phyloP scores from a whole-genome alignment of 2,888 invertebrate species.

The Schizotus pectinicornis region DNA sequence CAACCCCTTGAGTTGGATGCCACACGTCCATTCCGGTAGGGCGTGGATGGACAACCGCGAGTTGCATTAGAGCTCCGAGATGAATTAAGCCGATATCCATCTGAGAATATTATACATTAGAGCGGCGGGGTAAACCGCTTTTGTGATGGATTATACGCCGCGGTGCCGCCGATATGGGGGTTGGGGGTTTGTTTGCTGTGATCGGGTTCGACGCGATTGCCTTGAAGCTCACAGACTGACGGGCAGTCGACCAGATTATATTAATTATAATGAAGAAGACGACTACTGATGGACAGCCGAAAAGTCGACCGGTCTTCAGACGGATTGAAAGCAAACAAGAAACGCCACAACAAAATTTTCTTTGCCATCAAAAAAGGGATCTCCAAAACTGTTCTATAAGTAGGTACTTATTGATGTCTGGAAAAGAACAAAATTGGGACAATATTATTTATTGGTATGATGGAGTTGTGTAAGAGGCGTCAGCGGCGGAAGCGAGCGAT shows the following conservation, averaged over 20 bases:
- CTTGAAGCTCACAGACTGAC: conserved; percentile 1
- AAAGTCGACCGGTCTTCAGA: too few relatives aligned
- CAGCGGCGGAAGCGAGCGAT: too few relatives aligned
- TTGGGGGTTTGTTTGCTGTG: conserved; percentile 11
- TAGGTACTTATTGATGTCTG: too few relatives aligned
- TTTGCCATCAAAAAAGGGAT: too few relatives aligned
- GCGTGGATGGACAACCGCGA: conserved; percentile 36
- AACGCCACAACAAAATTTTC: too few relatives aligned
- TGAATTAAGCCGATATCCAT: conserved; percentile 47
- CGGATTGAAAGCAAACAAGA: too few relatives aligned
- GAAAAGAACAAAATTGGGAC: too few relatives aligned
- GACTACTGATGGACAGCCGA: too few relatives aligned
- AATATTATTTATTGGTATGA: too few relatives aligned
- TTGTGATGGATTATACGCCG: conserved; percentile 35
- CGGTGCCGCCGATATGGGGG: conserved; percentile 8
- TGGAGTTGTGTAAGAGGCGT: too few relatives aligned
- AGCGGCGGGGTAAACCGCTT: conserved; percentile 33
- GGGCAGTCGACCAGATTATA: conserved; percentile 11
- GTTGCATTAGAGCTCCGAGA: conserved; percentile 41
- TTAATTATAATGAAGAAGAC: conserved; percentile 7
- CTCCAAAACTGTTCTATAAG: too few relatives aligned
- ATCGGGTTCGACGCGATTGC: conserved; percentile 9
- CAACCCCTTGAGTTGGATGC: conserved; percentile 7
- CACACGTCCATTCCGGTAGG: conserved; percentile 21
- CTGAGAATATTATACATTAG: conserved; percentile 40